These are phyloP conservation scores for Scarus forsteni DNA, from an alignment of 2,797 vertebrate genomes.

Conservation along the genomic window DNA sequence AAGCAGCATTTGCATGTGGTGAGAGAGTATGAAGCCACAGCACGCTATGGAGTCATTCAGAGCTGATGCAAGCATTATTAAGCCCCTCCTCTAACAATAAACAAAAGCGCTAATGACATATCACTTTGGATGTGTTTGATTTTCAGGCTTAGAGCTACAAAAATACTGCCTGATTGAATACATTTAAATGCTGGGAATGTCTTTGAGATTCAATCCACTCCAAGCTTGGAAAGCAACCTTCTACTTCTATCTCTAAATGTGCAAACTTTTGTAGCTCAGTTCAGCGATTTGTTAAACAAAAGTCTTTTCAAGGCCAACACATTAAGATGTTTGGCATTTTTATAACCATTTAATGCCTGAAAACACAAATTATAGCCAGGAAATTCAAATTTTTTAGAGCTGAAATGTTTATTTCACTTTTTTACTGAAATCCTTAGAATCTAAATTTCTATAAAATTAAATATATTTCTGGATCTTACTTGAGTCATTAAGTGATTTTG, in stretches of 20 bases:
- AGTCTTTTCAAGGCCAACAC: neutral
- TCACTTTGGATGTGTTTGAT: conserved; percentile 40
- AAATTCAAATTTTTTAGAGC: no score
- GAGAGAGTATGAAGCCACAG: conserved; percentile 46
- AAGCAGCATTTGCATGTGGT: conserved; percentile 60
- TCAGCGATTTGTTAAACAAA: neutral
- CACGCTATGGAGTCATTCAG: conserved; percentile 68
- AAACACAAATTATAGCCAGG: no score
- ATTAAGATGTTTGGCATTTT: neutral
- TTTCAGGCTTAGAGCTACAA: conserved; percentile 19
- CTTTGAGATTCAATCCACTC: conserved; percentile 6
- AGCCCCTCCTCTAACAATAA: conserved; percentile 59
- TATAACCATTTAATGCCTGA: no score
- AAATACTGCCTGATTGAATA: conserved; percentile 24
- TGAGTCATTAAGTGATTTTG: no score
- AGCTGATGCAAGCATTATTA: conserved; percentile 64
- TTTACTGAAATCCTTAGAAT: no score
- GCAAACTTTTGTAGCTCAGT: neutral
- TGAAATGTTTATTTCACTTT: no score
- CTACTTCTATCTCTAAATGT: conserved; percentile 9
- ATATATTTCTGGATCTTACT: no score
- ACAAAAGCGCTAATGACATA: conserved; percentile 57
- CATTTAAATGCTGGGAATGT: conserved; percentile 32
- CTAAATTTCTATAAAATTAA: no score
- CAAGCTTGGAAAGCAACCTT: conserved; percentile 1